Evolutionary conservation across 2,113 vertebrate species (phyloP), one percentile per base, ranked within the genome.

Genomic region (Esox niger): DNA sequence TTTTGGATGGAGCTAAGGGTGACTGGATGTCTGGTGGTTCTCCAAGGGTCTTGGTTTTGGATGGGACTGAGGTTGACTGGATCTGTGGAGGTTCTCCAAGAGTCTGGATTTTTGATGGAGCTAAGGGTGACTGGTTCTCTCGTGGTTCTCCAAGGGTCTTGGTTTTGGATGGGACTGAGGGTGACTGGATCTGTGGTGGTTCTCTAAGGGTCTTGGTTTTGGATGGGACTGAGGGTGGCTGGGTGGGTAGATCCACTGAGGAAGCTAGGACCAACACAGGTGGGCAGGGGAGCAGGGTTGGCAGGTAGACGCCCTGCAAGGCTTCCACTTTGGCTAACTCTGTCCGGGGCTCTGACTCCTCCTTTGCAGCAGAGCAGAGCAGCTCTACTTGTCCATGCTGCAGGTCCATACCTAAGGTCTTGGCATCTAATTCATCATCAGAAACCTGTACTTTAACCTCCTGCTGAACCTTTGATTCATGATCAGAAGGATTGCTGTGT

Each of bases 321-420:
- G 46, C 38, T 35, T 88, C 79, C 2, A 75, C 49, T 26, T 80
- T 74, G 10, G 49, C 20, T 49, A 62, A 10, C 56, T 56, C 60
- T 57, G 32, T 60, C n/a, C 56, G 25, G 7, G 73, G 25, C 26
- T 83, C 66, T 64, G 74, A 78, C 70, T 83, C 71, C 2, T 64
- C 63, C 25, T 68, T 73, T 30, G 63, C 71, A 32, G 27, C 57
- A 25, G 59, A 76, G 69, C 23, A 52, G 47, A 82, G 17, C 0
- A 56, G 1, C 27, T 80, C 52, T 6, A 32, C n/a, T 69, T 17
- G 25, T n/a, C 63, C 86, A 67, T 64, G 62, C 49, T 76, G 71
- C 2, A 17, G 47, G 29, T 75, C 54, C 54, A 73, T 47, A 62
- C 4, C 59, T 59, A 2, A 15, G 1, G 21, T 27, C 10, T 74